A percentile compares a stretch with the other conserved stretches of the same genome.
Conservation (phyloP, 1,140 invertebrate species). For the Drosophila parvula region DNA sequence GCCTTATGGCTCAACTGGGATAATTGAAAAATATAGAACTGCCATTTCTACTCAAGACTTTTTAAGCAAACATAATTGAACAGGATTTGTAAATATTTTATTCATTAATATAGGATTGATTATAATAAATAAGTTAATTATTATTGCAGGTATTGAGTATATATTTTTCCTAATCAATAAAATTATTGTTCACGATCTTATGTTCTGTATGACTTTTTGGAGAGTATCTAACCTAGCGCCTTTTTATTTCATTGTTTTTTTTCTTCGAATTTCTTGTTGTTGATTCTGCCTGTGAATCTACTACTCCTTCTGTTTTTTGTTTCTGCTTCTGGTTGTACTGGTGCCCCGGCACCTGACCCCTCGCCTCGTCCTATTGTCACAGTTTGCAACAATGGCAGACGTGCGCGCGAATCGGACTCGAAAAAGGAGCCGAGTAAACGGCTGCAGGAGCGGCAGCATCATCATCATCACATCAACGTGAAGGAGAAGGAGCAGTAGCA, state of each 20-base stretch:
- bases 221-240: constrained; percentile 27
- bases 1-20: neutral
- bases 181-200: neutral
- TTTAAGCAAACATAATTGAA: neutral
- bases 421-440: constrained; percentile 60
- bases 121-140: neutral
- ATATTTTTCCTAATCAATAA: neutral
- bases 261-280: constrained; percentile 6
- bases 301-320: constrained; percentile 20
- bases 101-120: neutral
- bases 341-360: constrained; percentile 26
- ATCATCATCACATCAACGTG: constrained; percentile 15
- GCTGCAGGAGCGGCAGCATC: constrained; percentile 39
- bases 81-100: neutral
- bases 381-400: constrained; percentile 75
- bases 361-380: constrained; percentile 67
- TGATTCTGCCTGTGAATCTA: constrained; percentile 34
- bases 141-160: neutral
- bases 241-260: constrained; percentile 22
- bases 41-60: neutral
- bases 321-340: constrained; percentile 13
- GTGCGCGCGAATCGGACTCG: constrained; percentile 74
- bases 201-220: neutral
- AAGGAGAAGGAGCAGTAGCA: constrained; percentile 15
- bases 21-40: neutral